phyloP scores from a whole-genome alignment of 2,797 vertebrate species.

The Ptychadena robeensis region DNA sequence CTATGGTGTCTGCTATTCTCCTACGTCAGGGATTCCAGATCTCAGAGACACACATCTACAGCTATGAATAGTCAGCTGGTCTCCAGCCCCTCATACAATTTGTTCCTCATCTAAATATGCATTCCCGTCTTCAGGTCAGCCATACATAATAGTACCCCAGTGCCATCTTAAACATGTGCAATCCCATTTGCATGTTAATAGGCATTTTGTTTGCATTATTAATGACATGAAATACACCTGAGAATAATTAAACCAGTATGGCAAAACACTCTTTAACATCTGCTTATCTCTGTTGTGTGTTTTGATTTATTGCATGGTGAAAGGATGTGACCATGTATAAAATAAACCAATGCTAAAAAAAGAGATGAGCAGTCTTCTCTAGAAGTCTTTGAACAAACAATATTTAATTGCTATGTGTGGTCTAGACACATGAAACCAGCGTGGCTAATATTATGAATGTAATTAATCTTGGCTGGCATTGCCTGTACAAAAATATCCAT shows the following conservation, averaged over 20 bases:
- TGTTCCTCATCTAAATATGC: slow-evolving; percentile 16
- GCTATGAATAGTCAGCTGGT: slow-evolving; percentile 24
- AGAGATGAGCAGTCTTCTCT: slow-evolving; percentile 5
- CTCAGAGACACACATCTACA: slow-evolving; percentile 2
- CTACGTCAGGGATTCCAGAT: slow-evolving; percentile 11
- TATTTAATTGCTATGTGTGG: slow-evolving; percentile 4
- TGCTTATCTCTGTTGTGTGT: slow-evolving; percentile 34
- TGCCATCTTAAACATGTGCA: slow-evolving; percentile 24
- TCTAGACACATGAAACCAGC: neutral
- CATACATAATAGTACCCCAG: slow-evolving; percentile 42
- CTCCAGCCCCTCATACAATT: neutral
- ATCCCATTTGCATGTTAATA: slow-evolving; percentile 54
- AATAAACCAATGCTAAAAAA: slow-evolving; percentile 26
- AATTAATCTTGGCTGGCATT: neutral
- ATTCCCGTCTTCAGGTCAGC: slow-evolving; percentile 42
- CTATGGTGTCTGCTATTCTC: slow-evolving; percentile 27
- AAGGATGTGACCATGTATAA: slow-evolving; percentile 39
- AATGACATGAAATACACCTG: slow-evolving; percentile 55
- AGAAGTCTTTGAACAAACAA: neutral
- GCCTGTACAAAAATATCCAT: too few species aligned
- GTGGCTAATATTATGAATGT: neutral
- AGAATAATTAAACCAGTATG: slow-evolving; percentile 45
- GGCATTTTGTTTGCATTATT: slow-evolving; percentile 37
- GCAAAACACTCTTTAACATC: slow-evolving; percentile 37
- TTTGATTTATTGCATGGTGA: slow-evolving; percentile 53